A percentile compares a stretch with the other conserved stretches of the same genome.
Evolutionary conservation across 2,113 vertebrate species (phyloP).

Genomic region (Silurus glanis): DNA sequence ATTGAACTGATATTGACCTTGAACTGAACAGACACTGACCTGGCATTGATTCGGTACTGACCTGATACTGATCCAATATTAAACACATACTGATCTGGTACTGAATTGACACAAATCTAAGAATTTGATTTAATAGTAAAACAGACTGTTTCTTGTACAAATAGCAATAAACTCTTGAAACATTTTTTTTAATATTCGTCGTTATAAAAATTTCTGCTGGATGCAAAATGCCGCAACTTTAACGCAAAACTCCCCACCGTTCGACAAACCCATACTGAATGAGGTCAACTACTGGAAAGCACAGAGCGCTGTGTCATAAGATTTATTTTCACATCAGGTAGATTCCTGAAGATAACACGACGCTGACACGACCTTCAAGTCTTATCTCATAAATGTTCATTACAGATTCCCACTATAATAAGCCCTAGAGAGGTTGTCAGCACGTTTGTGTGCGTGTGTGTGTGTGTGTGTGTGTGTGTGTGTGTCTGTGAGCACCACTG

Average conservation of each 20-base stretch:
- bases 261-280: conserved; percentile 34
- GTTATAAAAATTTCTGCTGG: conserved; percentile 4
- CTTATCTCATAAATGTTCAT: conserved; percentile 24
- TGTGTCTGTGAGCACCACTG: background rate
- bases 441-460: conserved; percentile 23
- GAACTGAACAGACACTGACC: too few relatives aligned
- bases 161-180: too few relatives aligned
- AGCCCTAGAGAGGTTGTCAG: background rate
- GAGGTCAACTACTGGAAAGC: conserved; percentile 34
- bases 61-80: background rate
- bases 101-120: background rate
- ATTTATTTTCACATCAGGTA: conserved; percentile 9
- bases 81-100: background rate
- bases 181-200: conserved; percentile 20
- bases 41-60: too few relatives aligned
- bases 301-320: background rate
- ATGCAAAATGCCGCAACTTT: conserved; percentile 33
- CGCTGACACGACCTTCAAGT: background rate
- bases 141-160: too few relatives aligned
- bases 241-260: conserved; percentile 17
- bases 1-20: too few relatives aligned
- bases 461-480: background rate
- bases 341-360: background rate
- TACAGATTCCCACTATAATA: conserved; percentile 5
- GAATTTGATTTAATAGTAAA: too few relatives aligned